Base-by-base conservation (phyloP, 2,113 vertebrate species). In the Hystrix cristata region DNA sequence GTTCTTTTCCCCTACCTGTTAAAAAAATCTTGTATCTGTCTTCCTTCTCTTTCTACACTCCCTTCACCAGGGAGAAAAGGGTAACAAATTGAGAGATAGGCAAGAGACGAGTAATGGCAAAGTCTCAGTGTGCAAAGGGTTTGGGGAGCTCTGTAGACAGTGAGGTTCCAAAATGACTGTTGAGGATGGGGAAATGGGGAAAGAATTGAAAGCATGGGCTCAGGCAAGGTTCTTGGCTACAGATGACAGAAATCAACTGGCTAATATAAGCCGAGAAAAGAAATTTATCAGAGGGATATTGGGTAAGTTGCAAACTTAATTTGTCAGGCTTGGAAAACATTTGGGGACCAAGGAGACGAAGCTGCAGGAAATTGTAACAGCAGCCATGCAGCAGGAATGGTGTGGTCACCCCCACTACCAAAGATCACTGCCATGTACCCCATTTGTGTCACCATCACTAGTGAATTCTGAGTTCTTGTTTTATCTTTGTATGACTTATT, bases 181-280 rank as follows among this genome's bases (percentile, higher is more conserved):
- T 48, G 19, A 0, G 4, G 53, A 2, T 85, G 46, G 18, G 43
- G 25, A 90, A 59, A 21, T 21, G 31, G 57, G 46, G 64, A 29
- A 34, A 90, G 78, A 64, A 87, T 90, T 64, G 57, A 43, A 48
- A 25, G 27, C 19, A 12, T 21, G 21, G 53, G 60, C 0, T 80
- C 18, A 65, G n/a, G 27, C 46, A 59, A 69, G 29, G 31, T 46
- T 86, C 38, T 79, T 67, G 71, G 12, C 62, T 95, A 29, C 9
- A 84, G 80, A 60, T 12, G 83, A 80, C 34, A 91, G 15, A 96
- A 90, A 81, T 88, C 76, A 91, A n/a, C 46, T 11, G 18, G 21
- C 72, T 65, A 82, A 67, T n/a, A 59, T 21, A 55, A 87, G 4
- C 62, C 87, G 76, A 82, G 19, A 94, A 92, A 38, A 94, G 79